Evolutionary conservation across 2,113 vertebrate species (phyloP), one percentile per base, ranked within the genome.

Genomic region (Pseudopipra pipra): DNA sequence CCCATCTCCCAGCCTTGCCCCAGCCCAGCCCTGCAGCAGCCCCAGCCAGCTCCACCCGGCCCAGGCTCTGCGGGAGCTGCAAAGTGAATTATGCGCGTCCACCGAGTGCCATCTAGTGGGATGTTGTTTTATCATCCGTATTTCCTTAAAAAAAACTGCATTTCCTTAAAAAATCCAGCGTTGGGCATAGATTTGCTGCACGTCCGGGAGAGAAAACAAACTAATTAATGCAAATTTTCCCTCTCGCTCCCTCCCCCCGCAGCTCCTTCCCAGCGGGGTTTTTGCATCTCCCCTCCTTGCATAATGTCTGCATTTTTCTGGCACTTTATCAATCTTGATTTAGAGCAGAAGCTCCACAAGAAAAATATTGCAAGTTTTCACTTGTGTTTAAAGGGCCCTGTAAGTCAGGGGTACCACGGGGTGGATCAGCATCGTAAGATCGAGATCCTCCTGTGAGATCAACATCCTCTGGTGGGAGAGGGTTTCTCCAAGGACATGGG

Each of bases 21-120:
- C 77, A 89, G 72, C 51, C 24, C 1, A 5, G 55, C 85, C 31
- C 84, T 70, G 61, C 82, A 2, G 70, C 66, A 65, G 23, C 31
- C 63, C 25, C 49, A 19, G 22, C 31, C 63, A 7, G 54, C 59
- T 2, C 35, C 7, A 2, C 0, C 5, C 6, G 74, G 85, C 77
- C 2, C 37, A 1, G 44, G 59, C 70, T 46, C 56, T 5, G 46
- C 3, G 0, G 4, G 23, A 14, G 4, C 41, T 13, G 56, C 43
- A 5, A 1, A 18, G 24, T 3, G 87, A 76, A 9, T 9, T 1
- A 12, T 94, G 85, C 13, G 1, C 44, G 90, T 91, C 91, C 92
- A 2, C n/a, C 19, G 72, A 91, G 85, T 90, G 96, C 96, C 96
- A 96, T 94, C 96, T 97, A 96, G 96, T 92, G 96, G 96, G 72